These are phyloP conservation scores for Solea senegalensis DNA, from an alignment of 2,113 vertebrate genomes.

Conservation along the genomic window DNA sequence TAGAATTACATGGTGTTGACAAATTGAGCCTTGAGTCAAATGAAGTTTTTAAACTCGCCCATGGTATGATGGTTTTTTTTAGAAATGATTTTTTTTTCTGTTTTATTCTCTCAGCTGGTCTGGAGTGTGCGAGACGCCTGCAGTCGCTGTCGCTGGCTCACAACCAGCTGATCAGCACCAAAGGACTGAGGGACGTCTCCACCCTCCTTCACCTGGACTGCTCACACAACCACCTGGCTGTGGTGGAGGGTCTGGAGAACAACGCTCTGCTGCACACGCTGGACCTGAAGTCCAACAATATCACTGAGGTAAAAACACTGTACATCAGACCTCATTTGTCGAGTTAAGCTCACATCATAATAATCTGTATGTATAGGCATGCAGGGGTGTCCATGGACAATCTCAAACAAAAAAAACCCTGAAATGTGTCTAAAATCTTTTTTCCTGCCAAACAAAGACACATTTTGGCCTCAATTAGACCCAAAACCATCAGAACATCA, in stretches of 20 bases:
- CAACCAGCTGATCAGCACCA: constrained; percentile 91
- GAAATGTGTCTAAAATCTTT: too few relatives aligned
- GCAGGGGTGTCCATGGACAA: too few relatives aligned
- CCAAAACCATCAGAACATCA: too few relatives aligned
- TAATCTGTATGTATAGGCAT: too few relatives aligned
- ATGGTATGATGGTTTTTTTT: not conserved
- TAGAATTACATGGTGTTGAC: not conserved
- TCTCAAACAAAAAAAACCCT: too few relatives aligned
- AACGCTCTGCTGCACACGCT: constrained; percentile 89
- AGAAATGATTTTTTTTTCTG: not conserved
- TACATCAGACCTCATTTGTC: too few relatives aligned
- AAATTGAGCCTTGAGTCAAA: too few relatives aligned
- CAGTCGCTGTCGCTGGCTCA: constrained; percentile 88
- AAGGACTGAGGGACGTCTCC: constrained; percentile 83
- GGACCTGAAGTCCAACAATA: constrained; percentile 89
- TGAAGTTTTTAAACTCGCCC: too few relatives aligned
- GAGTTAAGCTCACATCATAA: too few relatives aligned
- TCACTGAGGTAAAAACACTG: constrained; percentile 84
- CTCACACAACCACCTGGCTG: constrained; percentile 89
- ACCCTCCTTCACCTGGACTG: constrained; percentile 88
- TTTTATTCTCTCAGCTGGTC: constrained; percentile 79
- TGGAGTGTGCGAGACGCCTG: constrained; percentile 86
- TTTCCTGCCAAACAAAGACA: too few relatives aligned
- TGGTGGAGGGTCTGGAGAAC: constrained; percentile 86
- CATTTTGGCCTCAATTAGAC: too few relatives aligned